A percentile compares a stretch with the other conserved stretches of the same genome.
Evolutionary conservation across 2,888 invertebrate genomes (phyloP).

Genomic region (Ganaspis brasiliensis): DNA sequence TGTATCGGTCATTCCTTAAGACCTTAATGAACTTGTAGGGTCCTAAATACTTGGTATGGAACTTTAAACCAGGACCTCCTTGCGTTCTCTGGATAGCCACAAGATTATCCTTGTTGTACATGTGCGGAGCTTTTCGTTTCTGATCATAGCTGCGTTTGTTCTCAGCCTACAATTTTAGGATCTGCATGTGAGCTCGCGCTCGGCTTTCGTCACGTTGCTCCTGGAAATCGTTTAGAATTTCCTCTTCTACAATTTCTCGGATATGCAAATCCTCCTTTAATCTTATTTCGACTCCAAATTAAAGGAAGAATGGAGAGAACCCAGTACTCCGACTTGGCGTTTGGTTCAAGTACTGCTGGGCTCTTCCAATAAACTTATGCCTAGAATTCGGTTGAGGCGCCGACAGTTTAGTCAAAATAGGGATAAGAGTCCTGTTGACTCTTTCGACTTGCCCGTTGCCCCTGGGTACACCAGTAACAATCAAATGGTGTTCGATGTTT

Average conservation of each 20-base stretch:
- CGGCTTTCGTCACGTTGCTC: no score
- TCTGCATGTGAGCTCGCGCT: not conserved
- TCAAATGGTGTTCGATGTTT: not conserved
- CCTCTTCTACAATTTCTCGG: no score
- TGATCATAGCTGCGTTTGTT: slow-evolving; percentile 16
- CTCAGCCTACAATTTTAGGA: slow-evolving; percentile 4
- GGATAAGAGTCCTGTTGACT: not conserved
- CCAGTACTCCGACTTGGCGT: slow-evolving; percentile 34
- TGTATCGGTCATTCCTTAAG: slow-evolving; percentile 14
- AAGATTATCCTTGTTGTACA: not conserved
- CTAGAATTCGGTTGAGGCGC: slow-evolving; percentile 15
- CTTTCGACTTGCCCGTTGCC: not conserved
- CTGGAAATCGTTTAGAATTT: no score
- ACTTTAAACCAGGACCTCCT: slow-evolving; percentile 12
- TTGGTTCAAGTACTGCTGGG: slow-evolving; percentile 38
- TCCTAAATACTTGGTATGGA: slow-evolving; percentile 1
- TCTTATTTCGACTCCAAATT: slow-evolving; percentile 43
- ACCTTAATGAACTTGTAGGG: slow-evolving; percentile 12
- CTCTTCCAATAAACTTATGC: slow-evolving; percentile 5
- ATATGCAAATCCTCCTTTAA: slow-evolving; percentile 23
- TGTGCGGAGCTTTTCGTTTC: not conserved
- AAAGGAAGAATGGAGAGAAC: slow-evolving; percentile 22
- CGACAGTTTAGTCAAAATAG: not conserved
- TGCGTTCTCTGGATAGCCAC: slow-evolving; percentile 21
- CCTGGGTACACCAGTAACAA: not conserved